Evolutionary conservation across 2,888 invertebrate genomes (phyloP), one percentile per base, ranked within the genome.

Genomic region (Harpagoxenus sublaevis): DNA sequence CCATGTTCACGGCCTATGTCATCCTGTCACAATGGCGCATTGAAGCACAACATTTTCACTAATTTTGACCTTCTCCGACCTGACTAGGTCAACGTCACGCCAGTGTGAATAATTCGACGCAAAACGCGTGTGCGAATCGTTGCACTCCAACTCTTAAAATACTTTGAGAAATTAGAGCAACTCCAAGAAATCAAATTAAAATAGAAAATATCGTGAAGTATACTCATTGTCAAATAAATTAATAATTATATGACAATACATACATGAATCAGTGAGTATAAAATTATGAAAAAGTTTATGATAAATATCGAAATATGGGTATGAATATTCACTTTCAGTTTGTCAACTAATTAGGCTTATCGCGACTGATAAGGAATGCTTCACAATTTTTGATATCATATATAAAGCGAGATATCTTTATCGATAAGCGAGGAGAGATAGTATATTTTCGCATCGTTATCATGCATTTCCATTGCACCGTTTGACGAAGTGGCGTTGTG

Each of bases 261-360:
- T 23, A 75, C 35, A 51, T 35, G 18, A 48, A 9, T 71, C 9
- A 2, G 31, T n/a, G 42, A 60, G 31, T n/a, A 75, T 45, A 23
- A 55, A 53, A 2, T 53, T n/a, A n/a, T 23, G n/a, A 15, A 23
- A 35, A 2, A 39, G 10, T 45, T 45, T 48, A 8, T 45, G 4
- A 8, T 31, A 45, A 28, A 73, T 60, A 55, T 55, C 18, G 39
- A 73, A 42, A 28, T 35, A 28, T 28, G n/a, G 6, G 10, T 18
- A 42, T 35, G 15, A 73, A 73, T 73, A 51, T 73, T 73, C 23
- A 45, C n/a, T 31, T 45, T 31, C 10, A 6, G n/a, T 63, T 48
- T 62, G 62, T 75, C 35, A 62, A 48, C 45, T 31, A 74, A 74
- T 60, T 45, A 74, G 31, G n/a, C 31, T 74, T 74, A 45, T 73